These are phyloP conservation scores for Orthonychiurus folsomi DNA, from an alignment of 2,888 invertebrate genomes.

Conservation along the genomic window DNA sequence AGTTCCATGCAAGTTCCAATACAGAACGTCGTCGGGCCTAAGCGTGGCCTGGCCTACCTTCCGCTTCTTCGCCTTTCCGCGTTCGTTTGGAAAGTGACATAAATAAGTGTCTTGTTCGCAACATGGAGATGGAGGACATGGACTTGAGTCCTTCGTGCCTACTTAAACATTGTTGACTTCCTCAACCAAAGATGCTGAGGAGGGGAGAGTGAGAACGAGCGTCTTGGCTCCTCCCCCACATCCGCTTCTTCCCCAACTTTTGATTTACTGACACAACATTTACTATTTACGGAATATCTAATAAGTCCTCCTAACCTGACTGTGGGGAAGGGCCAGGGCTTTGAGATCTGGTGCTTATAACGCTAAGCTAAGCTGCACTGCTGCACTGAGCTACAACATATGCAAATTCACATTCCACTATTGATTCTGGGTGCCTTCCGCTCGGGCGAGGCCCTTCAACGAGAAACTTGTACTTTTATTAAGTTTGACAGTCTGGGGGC, in stretches of 20 bases:
- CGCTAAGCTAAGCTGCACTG: background rate
- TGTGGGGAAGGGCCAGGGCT: too few species aligned
- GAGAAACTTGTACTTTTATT: background rate
- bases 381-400: too few species aligned
- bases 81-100: background rate
- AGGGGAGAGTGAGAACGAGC: too few species aligned
- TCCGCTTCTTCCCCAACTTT: background rate
- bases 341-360: too few species aligned
- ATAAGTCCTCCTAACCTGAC: too few species aligned
- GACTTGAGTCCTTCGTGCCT: background rate
- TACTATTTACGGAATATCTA: background rate
- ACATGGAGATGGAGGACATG: background rate
- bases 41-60: background rate
- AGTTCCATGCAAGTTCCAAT: background rate
- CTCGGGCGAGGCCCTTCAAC: too few species aligned
- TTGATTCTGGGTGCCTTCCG: too few species aligned
- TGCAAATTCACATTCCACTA: too few species aligned
- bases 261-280: background rate
- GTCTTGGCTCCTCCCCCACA: background rate
- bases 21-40: background rate
- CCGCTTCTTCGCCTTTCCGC: background rate
- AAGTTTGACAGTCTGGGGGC: too few species aligned
- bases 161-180: background rate
- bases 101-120: slow-evolving; percentile 1
- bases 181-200: too few species aligned